Evolutionary conservation across 2,113 vertebrate genomes (phyloP).

Genomic region (Poeciliopsis retropinna): DNA sequence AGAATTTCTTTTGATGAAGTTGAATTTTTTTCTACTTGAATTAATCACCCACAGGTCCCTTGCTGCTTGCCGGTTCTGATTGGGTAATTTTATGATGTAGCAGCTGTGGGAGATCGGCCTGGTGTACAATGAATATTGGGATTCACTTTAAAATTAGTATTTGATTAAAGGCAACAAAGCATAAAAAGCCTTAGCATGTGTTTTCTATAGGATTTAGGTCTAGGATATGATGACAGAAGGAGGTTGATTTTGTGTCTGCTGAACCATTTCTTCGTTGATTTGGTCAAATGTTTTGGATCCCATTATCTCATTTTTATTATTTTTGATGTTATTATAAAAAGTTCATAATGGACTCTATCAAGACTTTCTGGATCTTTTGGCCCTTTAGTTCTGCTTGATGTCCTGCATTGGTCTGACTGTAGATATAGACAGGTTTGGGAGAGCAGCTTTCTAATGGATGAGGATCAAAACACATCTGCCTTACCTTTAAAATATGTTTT

Average conservation of each 20-base stretch:
- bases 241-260: too few relatives aligned
- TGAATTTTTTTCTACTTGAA: not conserved
- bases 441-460: not conserved
- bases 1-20: not conserved
- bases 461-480: not conserved
- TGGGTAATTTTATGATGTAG: conserved; percentile 3
- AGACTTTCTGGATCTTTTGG: too few relatives aligned
- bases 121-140: not conserved
- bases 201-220: not conserved
- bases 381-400: not conserved
- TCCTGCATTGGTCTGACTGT: not conserved
- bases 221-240: too few relatives aligned
- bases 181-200: too few relatives aligned
- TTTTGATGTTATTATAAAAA: too few relatives aligned
- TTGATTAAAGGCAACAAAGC: not conserved
- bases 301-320: not conserved
- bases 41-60: not conserved
- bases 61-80: not conserved
- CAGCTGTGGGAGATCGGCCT: not conserved
- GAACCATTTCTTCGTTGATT: too few relatives aligned
- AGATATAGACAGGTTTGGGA: not conserved
- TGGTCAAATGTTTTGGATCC: not conserved
- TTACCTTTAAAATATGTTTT: not conserved
- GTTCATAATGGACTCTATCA: not conserved
- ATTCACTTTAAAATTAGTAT: not conserved